Evolutionary conservation across 2,888 invertebrate species (phyloP).

Genomic region (Cremastinae sp.): DNA sequence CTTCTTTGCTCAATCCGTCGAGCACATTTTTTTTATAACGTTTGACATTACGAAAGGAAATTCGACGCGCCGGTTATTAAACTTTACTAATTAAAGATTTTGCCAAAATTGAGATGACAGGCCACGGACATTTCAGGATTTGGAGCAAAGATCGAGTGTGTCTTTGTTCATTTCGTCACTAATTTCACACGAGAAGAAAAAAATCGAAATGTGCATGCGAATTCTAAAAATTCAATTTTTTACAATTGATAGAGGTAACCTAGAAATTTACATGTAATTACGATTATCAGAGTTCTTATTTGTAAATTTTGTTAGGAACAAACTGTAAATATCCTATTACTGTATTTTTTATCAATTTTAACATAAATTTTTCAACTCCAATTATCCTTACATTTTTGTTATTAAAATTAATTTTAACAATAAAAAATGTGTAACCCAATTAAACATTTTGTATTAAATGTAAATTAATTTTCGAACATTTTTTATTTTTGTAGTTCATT

Average conservation of each 20-base stretch:
- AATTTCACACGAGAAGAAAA: slow-evolving; percentile 1
- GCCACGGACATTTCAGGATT: slow-evolving; percentile 28
- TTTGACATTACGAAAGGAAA: slow-evolving; percentile 22
- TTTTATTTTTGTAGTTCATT: too few relatives aligned
- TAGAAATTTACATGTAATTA: too few relatives aligned
- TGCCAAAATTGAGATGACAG: slow-evolving; percentile 55
- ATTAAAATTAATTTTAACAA: too few relatives aligned
- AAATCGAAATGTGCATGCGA: neutral
- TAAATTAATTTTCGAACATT: too few relatives aligned
- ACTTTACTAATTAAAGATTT: slow-evolving; percentile 52
- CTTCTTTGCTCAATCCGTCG: slow-evolving; percentile 22
- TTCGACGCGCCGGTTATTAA: slow-evolving; percentile 43
- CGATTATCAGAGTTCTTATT: too few relatives aligned
- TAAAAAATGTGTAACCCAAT: too few relatives aligned
- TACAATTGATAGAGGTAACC: neutral
- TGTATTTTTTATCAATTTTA: too few relatives aligned
- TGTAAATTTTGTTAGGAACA: too few relatives aligned
- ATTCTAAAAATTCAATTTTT: neutral
- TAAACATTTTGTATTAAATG: too few relatives aligned
- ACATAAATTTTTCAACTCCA: too few relatives aligned
- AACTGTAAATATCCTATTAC: too few relatives aligned
- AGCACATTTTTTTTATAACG: slow-evolving; percentile 32
- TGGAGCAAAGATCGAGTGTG: slow-evolving; percentile 36
- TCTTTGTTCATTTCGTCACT: slow-evolving; percentile 7
- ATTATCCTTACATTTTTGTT: too few relatives aligned